phyloP scores from a whole-genome alignment of 2,113 vertebrate genomes.

The Passer domesticus region DNA sequence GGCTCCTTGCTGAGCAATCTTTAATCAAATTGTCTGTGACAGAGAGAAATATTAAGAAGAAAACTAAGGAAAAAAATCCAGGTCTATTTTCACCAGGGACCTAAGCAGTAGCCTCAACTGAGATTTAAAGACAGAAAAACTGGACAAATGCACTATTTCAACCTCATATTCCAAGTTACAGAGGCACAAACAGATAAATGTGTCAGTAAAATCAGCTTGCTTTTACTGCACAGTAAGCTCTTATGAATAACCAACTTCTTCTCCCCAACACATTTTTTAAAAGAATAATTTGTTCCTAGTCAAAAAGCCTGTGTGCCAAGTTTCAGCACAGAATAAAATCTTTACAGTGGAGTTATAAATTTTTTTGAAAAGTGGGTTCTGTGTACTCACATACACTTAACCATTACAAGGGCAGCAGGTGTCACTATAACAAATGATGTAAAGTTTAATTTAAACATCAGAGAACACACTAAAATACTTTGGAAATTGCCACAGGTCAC shows the following conservation, averaged over 20 bases:
- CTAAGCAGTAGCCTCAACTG: background rate
- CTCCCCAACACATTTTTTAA: background rate
- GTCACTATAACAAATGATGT: slow-evolving; percentile 61
- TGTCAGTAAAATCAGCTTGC: slow-evolving; percentile 15
- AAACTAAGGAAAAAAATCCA: background rate
- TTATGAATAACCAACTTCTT: slow-evolving; percentile 15
- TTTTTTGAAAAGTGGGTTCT: slow-evolving; percentile 47
- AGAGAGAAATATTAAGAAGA: background rate
- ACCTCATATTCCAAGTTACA: background rate
- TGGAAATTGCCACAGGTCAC: slow-evolving; percentile 59
- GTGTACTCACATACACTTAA: slow-evolving; percentile 26
- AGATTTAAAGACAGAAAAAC: background rate
- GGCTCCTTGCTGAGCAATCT: background rate
- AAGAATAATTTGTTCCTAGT: slow-evolving; percentile 46
- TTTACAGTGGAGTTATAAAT: slow-evolving; percentile 55
- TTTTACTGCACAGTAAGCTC: slow-evolving; percentile 23
- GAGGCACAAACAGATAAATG: slow-evolving; percentile 22
- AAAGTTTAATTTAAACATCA: slow-evolving; percentile 66
- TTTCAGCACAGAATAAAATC: slow-evolving; percentile 36
- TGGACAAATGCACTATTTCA: background rate
- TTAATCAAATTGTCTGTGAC: background rate
- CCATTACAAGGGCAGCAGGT: slow-evolving; percentile 56
- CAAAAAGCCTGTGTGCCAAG: slow-evolving; percentile 9
- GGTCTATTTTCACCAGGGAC: background rate
- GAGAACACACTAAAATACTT: slow-evolving; percentile 53